Evolutionary conservation across 2,888 invertebrate genomes (phyloP).

Genomic region (Hybos culiciformis): DNA sequence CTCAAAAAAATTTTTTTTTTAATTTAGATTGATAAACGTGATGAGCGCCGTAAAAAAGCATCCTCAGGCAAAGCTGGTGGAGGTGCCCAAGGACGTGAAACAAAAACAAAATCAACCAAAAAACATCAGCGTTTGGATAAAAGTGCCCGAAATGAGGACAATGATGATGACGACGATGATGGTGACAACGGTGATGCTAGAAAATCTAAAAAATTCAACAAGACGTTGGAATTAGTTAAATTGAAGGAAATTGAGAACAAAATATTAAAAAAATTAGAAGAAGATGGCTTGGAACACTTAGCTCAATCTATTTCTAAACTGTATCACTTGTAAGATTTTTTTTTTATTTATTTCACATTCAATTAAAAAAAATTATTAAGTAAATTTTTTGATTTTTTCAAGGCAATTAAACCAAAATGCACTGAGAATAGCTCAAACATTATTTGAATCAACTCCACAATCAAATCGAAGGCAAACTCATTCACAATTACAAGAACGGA

Average conservation of each 20-base stretch:
- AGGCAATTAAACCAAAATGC: conserved; percentile 54
- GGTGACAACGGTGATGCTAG: conserved; percentile 23
- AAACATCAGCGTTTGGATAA: conserved; percentile 56
- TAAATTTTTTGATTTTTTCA: conserved; percentile 20
- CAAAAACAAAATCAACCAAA: conserved; percentile 86
- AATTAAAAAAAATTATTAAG: neutral
- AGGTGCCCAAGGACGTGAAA: conserved; percentile 85
- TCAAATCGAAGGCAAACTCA: conserved; percentile 64
- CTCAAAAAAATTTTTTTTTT: neutral
- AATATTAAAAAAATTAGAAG: conserved; percentile 47
- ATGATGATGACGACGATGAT: conserved; percentile 43
- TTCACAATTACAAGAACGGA: conserved; percentile 66
- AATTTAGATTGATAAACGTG: conserved; percentile 57
- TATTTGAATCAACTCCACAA: conserved; percentile 61
- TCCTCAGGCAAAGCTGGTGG: conserved; percentile 79
- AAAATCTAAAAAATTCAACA: conserved; percentile 6
- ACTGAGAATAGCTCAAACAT: conserved; percentile 51
- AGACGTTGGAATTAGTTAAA: conserved; percentile 48
- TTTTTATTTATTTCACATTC: neutral
- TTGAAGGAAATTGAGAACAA: conserved; percentile 52
- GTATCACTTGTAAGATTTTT: conserved; percentile 44
- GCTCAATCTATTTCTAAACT: conserved; percentile 51
- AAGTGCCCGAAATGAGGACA: conserved; percentile 50
- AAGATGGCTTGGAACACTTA: conserved; percentile 61
- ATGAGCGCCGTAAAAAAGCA: conserved; percentile 81